Percentiles rank a stretch among this genome's conserved stretches.
Evolutionary conservation across 2,113 vertebrate species (phyloP).

Genomic region (Phasianus colchicus): DNA sequence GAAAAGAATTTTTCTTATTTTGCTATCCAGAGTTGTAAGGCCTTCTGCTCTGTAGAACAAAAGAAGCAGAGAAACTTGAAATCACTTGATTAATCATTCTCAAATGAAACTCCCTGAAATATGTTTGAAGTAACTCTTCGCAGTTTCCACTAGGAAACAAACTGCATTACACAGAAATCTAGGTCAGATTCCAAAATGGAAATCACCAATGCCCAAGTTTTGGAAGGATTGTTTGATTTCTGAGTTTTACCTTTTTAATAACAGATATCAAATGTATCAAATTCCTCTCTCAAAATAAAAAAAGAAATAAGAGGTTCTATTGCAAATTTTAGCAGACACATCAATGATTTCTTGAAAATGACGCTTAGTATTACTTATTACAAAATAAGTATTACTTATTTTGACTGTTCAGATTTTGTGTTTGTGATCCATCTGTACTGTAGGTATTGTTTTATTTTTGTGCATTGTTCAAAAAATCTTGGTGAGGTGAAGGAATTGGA

Average conservation of each 20-base stretch:
- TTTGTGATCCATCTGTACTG: background rate
- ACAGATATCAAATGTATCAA: background rate
- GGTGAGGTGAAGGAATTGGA: background rate
- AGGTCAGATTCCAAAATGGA: background rate
- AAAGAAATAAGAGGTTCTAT: background rate
- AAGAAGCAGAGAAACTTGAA: background rate
- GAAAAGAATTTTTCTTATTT: background rate
- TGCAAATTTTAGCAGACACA: background rate
- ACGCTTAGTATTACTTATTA: background rate
- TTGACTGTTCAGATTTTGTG: background rate
- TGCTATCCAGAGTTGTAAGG: background rate
- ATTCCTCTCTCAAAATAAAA: background rate
- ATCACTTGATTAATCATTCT: background rate
- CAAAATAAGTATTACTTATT: background rate
- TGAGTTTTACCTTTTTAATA: background rate
- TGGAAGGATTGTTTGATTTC: background rate
- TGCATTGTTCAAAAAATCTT: background rate
- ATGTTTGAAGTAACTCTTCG: background rate
- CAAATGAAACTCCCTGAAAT: background rate
- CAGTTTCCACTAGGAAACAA: background rate
- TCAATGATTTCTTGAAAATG: background rate
- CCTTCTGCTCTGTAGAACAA: background rate
- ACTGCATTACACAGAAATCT: background rate
- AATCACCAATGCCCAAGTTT: background rate
- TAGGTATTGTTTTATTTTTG: background rate